Conservation (phyloP, 2,113 vertebrate genomes). For the Takifugu bimaculatus region DNA sequence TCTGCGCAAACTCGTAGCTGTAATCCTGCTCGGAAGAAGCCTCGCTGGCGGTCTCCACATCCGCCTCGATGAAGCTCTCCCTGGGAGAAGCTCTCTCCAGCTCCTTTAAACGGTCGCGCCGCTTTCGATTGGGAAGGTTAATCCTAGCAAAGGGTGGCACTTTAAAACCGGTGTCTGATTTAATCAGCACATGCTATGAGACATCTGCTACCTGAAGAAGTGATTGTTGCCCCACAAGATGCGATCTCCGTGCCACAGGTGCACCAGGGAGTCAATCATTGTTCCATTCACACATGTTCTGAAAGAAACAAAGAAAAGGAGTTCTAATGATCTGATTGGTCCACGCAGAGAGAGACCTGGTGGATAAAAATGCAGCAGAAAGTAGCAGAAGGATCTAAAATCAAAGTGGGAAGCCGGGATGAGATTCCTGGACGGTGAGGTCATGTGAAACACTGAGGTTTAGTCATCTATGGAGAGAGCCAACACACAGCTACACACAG, state of each 20-base stretch:
- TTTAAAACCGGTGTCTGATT: neutral
- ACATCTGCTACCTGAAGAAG: slow-evolving; percentile 87
- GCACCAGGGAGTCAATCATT: slow-evolving; percentile 79
- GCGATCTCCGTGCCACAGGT: slow-evolving; percentile 94
- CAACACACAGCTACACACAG: slow-evolving; percentile 5
- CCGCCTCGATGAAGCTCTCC: slow-evolving; percentile 79
- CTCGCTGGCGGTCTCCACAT: slow-evolving; percentile 92
- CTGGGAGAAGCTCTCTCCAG: slow-evolving; percentile 82
- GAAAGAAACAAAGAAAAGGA: slow-evolving; percentile 22
- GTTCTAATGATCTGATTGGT: neutral
- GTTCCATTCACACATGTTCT: slow-evolving; percentile 96
- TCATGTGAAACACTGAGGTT: slow-evolving; percentile 53
- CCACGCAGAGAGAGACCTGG: too few species aligned
- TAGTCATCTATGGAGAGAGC: slow-evolving; percentile 39
- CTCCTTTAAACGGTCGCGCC: slow-evolving; percentile 91
- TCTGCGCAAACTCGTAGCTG: slow-evolving; percentile 97
- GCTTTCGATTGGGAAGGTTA: slow-evolving; percentile 92
- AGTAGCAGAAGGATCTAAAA: slow-evolving; percentile 29
- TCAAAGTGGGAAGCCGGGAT: slow-evolving; percentile 42
- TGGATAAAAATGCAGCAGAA: too few species aligned
- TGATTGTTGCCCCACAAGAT: slow-evolving; percentile 99
- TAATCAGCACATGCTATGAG: neutral
- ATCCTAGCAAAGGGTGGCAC: slow-evolving; percentile 73
- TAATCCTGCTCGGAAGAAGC: slow-evolving; percentile 98
- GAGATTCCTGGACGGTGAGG: slow-evolving; percentile 52